Conservation (phyloP, 2,113 vertebrate species). For the Enhydra lutris region DNA sequence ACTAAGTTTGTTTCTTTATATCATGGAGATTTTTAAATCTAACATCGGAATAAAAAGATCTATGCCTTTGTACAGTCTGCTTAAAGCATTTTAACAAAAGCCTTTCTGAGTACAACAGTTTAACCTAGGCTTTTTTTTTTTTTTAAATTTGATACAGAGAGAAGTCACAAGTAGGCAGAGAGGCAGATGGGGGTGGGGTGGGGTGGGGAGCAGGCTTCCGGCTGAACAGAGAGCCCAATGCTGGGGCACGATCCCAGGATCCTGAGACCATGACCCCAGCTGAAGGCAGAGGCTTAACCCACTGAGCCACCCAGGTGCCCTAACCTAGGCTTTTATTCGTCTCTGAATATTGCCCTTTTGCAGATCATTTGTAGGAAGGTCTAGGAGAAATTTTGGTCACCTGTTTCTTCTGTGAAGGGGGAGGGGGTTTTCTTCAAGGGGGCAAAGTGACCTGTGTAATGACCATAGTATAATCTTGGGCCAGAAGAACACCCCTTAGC, state of each 20-base stretch:
- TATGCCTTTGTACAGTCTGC: not conserved
- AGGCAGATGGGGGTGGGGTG: no score
- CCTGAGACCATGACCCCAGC: no score
- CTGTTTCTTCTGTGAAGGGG: not conserved
- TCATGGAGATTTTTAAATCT: not conserved
- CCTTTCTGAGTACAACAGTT: not conserved
- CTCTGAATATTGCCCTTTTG: not conserved
- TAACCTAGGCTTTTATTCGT: not conserved
- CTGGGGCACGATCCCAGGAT: no score
- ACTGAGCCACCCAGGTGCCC: no score
- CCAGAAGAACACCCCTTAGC: not conserved
- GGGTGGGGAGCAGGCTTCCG: no score
- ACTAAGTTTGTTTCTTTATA: not conserved
- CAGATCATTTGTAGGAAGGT: not conserved
- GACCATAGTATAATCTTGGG: not conserved
- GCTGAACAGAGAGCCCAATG: no score
- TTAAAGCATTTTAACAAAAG: not conserved
- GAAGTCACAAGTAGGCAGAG: no score
- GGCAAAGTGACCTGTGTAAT: not conserved
- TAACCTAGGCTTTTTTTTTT: not conserved
- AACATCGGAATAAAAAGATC: not conserved
- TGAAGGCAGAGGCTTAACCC: no score
- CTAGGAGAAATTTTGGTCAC: not conserved
- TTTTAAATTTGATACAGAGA: no score
- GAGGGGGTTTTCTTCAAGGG: not conserved